Percentiles rank a stretch among this genome's conserved stretches.
These are phyloP conservation scores for Lacerta bilineata DNA, from an alignment of 2,797 vertebrate species.

Conservation along the genomic window DNA sequence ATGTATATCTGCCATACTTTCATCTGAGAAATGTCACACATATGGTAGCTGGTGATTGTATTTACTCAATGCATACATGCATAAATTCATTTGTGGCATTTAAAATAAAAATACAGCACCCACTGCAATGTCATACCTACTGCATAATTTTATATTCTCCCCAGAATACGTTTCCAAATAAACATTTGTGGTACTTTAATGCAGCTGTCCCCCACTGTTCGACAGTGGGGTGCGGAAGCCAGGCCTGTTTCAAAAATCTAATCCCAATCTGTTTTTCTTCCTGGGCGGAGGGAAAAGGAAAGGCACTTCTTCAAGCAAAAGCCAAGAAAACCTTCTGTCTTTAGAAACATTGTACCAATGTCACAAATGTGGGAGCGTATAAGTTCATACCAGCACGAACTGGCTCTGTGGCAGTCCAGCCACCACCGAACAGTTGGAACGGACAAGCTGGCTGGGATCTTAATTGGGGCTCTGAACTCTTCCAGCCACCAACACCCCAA, in stretches of 20 bases:
- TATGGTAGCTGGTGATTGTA: background rate
- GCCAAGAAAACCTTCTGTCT: constrained; percentile 37
- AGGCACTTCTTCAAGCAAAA: constrained; percentile 49
- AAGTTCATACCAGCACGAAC: constrained; percentile 22
- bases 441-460: constrained; percentile 47
- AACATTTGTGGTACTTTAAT: constrained; percentile 6
- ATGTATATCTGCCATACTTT: background rate
- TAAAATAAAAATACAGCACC: background rate
- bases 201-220: too few relatives aligned
- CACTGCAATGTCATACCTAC: constrained; percentile 28
- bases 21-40: constrained; percentile 29
- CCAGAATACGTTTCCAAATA: constrained; percentile 54
- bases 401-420: background rate
- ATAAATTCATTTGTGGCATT: background rate
- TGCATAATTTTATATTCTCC: constrained; percentile 16
- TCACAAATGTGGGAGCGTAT: background rate
- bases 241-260: constrained; percentile 40
- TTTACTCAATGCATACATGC: constrained; percentile 24
- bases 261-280: constrained; percentile 7
- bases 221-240: background rate
- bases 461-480: constrained; percentile 23
- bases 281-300: constrained; percentile 32
- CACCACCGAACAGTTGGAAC: constrained; percentile 26
- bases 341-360: constrained; percentile 14
- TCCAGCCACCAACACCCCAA: constrained; percentile 33